Percentiles rank a stretch among this genome's conserved stretches.
Conservation (phyloP, 2,797 vertebrate genomes). For the Falco rusticolus region DNA sequence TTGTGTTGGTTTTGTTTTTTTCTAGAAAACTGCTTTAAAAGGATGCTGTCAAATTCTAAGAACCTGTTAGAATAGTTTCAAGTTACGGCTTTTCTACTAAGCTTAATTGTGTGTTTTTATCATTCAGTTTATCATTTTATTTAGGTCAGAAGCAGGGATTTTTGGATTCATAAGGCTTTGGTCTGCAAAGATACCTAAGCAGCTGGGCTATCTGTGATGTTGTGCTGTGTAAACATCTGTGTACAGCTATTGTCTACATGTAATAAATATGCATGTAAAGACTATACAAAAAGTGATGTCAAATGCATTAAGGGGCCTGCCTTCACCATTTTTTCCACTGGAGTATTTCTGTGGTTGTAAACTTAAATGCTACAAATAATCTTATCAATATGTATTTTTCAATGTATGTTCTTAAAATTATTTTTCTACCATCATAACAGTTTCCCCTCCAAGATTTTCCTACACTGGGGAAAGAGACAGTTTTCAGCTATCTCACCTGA, state of each 20-base stretch:
- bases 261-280: not conserved
- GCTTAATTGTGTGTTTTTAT: not conserved
- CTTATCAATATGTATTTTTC: not conserved
- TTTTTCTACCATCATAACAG: not conserved
- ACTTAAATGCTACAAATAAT: not conserved
- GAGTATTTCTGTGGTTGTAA: not conserved
- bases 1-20: not conserved
- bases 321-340: not conserved
- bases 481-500: not conserved
- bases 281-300: not conserved
- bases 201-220: not conserved
- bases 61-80: not conserved
- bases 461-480: fast-evolving
- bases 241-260: not conserved
- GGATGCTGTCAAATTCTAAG: not conserved
- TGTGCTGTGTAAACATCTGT: not conserved
- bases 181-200: not conserved
- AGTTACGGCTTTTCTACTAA: not conserved
- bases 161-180: not conserved
- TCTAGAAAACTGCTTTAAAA: not conserved
- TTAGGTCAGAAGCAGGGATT: not conserved
- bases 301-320: not conserved
- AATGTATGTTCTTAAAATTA: not conserved
- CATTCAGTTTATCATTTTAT: not conserved
- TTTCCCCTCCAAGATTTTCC: not conserved